Base-by-base conservation (phyloP, 2,797 vertebrate species). In the Periophthalmus magnuspinnatus region DNA sequence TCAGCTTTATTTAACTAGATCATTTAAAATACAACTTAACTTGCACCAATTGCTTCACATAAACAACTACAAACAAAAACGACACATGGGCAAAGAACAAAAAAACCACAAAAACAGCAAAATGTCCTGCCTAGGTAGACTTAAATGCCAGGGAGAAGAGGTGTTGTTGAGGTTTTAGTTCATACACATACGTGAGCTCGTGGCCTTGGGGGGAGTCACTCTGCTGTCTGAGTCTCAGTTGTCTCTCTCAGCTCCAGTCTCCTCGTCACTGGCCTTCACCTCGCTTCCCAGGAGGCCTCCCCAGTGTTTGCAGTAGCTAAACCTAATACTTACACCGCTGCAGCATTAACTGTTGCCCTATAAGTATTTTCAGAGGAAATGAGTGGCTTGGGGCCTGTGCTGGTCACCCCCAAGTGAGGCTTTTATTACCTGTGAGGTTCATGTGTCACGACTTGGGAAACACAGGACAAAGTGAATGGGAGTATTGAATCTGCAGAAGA, bases 341-440 rank as follows among this genome's bases (percentile, higher is more conserved):
- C 69, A 70, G 55, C 57, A 74, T 78, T 70, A 88, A 81, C 83
- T 75, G 66, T 78, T 70, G 68, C 78, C 81, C 22, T 19, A 65
- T 48, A 77, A 71, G 81, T 87, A 81, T 90, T 90, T 90, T 80
- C 72, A 84, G 82, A 90, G 87, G 88, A 90, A 91, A 92, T 87
- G 55, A 86, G 79, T 80, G 81, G 70, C 78, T 77, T 41, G 8
- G 68, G 70, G 73, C 71, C 72, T 72, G 2, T 65, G 61, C 80
- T 84, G 72, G 70, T 71, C 60, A 81, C 68, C 70, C 66, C 76
- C 71, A 47, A 76, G 67, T 75, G 75, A 21, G 75, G 57, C 68
- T 79, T 87, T 80, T 75, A 86, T 86, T 81, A 72, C 82, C 74
- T 76, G 61, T 76, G 69, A 74, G 77, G 57, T 85, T 89, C 72